Evolutionary conservation across 2,113 vertebrate species (phyloP).

Genomic region (Danio rerio): DNA sequence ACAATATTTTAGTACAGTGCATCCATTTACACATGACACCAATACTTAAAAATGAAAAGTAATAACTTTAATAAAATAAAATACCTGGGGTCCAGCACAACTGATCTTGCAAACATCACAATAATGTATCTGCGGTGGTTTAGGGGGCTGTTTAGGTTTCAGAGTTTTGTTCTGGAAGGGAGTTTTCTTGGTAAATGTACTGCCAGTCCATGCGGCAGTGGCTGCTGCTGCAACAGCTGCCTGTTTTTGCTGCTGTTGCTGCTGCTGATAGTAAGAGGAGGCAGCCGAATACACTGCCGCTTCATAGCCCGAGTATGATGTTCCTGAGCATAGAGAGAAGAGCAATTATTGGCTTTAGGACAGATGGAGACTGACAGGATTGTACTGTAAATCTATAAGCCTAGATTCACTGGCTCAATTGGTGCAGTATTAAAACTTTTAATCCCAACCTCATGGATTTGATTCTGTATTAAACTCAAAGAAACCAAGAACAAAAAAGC

Average conservation of each 20-base stretch:
- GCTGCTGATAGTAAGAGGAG: constrained; percentile 96
- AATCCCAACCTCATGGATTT: not conserved
- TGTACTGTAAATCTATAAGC: not conserved
- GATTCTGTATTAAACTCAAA: not conserved
- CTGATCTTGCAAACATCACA: constrained; percentile 99
- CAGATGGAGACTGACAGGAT: not conserved
- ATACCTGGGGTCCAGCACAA: constrained; percentile 97
- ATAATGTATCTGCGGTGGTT: constrained; percentile 98
- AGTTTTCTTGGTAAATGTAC: constrained; percentile 94
- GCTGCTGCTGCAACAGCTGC: constrained; percentile 89
- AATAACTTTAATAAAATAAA: constrained; percentile 7
- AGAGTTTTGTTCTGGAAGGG: constrained; percentile 96
- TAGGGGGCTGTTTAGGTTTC: constrained; percentile 95
- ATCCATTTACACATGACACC: not conserved
- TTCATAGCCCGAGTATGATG: constrained; percentile 96
- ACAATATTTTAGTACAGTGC: not conserved
- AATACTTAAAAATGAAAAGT: not conserved
- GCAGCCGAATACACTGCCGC: constrained; percentile 98
- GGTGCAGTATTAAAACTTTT: not conserved
- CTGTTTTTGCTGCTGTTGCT: constrained; percentile 88
- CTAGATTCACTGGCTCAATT: not conserved
- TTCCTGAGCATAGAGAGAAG: constrained; percentile 75
- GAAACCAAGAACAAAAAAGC: not conserved
- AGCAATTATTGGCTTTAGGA: not conserved
- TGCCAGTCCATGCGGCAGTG: constrained; percentile 93